Evolutionary conservation across 2,888 invertebrate species (phyloP).

Genomic region (Torymus tubicola): DNA sequence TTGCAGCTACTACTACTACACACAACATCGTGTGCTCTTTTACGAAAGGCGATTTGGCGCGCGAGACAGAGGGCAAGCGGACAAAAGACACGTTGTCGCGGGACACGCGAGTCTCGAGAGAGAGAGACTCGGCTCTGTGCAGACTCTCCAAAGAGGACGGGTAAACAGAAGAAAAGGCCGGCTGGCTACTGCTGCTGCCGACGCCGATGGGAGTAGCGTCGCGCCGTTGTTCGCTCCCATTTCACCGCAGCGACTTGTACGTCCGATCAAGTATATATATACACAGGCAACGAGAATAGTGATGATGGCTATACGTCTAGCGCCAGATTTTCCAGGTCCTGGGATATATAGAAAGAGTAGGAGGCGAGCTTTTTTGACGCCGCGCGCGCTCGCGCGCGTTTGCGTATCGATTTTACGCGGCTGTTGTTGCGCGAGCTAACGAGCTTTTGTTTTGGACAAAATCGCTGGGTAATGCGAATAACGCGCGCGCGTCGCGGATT

Average conservation of each 20-base stretch:
- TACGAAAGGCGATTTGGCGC: conserved; percentile 33
- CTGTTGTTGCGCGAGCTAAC: conserved; percentile 27
- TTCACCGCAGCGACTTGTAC: background rate
- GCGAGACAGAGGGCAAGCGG: background rate
- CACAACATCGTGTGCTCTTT: conserved; percentile 25
- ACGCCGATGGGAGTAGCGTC: background rate
- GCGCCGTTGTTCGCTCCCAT: background rate
- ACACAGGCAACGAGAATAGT: background rate
- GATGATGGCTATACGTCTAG: background rate
- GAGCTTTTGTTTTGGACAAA: conserved; percentile 38
- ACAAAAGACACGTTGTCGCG: conserved; percentile 36
- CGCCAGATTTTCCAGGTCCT: background rate
- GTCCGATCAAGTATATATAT: background rate
- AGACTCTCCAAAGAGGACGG: conserved; percentile 18
- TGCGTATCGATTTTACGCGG: conserved; percentile 40
- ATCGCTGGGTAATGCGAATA: conserved; percentile 4
- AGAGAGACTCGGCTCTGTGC: background rate
- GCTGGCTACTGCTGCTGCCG: background rate
- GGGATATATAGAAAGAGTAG: background rate
- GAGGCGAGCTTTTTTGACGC: background rate
- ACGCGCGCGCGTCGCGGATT: conserved; percentile 14
- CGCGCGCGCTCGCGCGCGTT: background rate
- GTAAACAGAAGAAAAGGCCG: conserved; percentile 42
- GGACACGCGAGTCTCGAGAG: background rate
- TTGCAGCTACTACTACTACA: background rate